Conservation (phyloP, 2,797 vertebrate genomes). For the Gallirallus australis region DNA sequence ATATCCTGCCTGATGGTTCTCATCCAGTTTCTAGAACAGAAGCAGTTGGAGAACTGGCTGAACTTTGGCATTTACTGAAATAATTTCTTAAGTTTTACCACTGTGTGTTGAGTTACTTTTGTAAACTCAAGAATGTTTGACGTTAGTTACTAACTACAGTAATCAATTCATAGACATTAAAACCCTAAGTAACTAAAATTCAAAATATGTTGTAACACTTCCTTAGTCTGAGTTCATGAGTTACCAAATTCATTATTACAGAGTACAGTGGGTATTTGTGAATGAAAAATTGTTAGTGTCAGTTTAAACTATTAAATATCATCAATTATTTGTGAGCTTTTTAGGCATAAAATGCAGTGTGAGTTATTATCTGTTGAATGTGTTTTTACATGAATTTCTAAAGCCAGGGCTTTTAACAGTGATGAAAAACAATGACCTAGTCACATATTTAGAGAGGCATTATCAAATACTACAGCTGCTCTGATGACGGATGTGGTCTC, state of each 20-base stretch:
- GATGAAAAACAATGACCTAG: neutral
- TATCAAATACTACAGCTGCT: neutral
- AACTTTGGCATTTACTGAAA: slow-evolving; percentile 8
- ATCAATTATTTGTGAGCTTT: neutral
- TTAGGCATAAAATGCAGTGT: neutral
- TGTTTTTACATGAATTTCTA: neutral
- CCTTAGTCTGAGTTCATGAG: neutral
- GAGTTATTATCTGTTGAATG: neutral
- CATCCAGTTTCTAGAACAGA: neutral
- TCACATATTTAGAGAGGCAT: neutral
- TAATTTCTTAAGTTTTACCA: neutral
- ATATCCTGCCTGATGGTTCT: neutral
- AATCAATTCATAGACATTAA: neutral
- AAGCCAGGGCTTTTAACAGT: neutral
- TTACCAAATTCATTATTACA: neutral
- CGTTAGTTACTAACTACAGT: neutral
- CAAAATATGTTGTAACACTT: neutral
- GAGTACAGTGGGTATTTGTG: fast-evolving
- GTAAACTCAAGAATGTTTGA: neutral
- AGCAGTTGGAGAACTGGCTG: neutral
- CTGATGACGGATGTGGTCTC: fast-evolving
- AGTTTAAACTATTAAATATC: neutral
- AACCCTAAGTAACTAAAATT: neutral
- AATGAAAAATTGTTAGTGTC: neutral
- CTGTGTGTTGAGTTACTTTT: neutral